A percentile compares a stretch with the other conserved stretches of the same genome.
Conservation (phyloP, 2,113 vertebrate genomes). For the Lampris megalopsis region DNA sequence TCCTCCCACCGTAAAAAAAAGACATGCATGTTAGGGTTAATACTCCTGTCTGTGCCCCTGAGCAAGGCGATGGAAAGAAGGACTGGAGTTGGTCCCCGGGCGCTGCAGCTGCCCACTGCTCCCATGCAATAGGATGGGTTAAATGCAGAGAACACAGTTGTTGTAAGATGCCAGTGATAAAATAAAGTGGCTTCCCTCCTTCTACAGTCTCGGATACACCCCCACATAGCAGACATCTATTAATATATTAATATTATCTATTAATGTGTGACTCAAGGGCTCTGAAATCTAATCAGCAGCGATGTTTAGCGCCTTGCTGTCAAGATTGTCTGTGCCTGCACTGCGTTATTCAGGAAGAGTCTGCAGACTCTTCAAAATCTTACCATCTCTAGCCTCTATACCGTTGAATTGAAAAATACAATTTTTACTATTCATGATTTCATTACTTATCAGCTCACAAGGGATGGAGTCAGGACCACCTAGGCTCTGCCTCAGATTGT, state of each 20-base stretch:
- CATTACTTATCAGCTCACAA: not conserved
- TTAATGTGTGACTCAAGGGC: constrained; percentile 2
- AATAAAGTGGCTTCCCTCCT: not conserved
- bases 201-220: not conserved
- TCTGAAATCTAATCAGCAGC: not conserved
- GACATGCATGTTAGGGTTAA: no score
- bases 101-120: no score
- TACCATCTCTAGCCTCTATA: not conserved
- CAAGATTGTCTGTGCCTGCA: not conserved
- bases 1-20: no score
- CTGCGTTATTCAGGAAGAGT: not conserved
- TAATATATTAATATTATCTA: no score
- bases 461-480: not conserved
- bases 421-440: not conserved
- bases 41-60: no score
- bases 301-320: not conserved
- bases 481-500: not conserved
- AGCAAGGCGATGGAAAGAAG: no score
- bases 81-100: no score
- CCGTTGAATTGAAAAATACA: not conserved
- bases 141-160: no score
- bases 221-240: not conserved
- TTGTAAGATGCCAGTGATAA: no score
- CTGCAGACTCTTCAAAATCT: not conserved
- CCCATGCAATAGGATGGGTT: no score